Percentiles rank a stretch among this genome's conserved stretches.
Evolutionary conservation across 2,888 invertebrate genomes (phyloP).

Genomic region (Anthoptus insignis): DNA sequence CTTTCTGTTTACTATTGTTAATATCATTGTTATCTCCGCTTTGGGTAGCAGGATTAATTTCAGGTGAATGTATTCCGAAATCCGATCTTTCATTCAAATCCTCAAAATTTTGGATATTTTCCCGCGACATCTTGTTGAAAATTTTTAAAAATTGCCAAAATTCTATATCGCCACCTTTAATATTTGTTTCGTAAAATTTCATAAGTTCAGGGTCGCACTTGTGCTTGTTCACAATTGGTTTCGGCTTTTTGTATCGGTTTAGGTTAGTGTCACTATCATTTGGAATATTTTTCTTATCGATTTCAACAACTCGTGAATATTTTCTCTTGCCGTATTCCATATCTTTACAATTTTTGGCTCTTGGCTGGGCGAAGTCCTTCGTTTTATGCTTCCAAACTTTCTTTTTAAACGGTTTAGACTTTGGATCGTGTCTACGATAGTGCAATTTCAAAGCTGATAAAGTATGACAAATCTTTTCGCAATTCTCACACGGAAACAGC

Average conservation of each 20-base stretch:
- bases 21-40: neutral
- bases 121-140: slow-evolving; percentile 70
- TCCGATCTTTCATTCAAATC: slow-evolving; percentile 64
- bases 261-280: neutral
- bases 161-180: slow-evolving; percentile 71
- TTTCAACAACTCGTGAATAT: neutral
- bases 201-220: slow-evolving; percentile 70
- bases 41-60: slow-evolving; percentile 2
- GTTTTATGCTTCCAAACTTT: slow-evolving; percentile 67
- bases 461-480: slow-evolving; percentile 70
- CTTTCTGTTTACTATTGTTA: slow-evolving; percentile 18
- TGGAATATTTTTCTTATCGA: neutral
- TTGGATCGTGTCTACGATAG: slow-evolving; percentile 62
- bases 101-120: slow-evolving; percentile 67
- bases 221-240: slow-evolving; percentile 69
- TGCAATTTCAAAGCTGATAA: slow-evolving; percentile 69
- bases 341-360: slow-evolving; percentile 16
- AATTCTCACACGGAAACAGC: slow-evolving; percentile 69
- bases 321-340: slow-evolving; percentile 8
- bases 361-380: slow-evolving; percentile 23
- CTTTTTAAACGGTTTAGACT: slow-evolving; percentile 66
- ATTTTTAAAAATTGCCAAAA: slow-evolving; percentile 80
- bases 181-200: slow-evolving; percentile 70
- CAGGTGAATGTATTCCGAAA: slow-evolving; percentile 62
- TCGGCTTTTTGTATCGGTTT: slow-evolving; percentile 61